Conservation (phyloP, 37 sponge, comb jelly and placozoan species). For the Chondrosia reniformis region DNA sequence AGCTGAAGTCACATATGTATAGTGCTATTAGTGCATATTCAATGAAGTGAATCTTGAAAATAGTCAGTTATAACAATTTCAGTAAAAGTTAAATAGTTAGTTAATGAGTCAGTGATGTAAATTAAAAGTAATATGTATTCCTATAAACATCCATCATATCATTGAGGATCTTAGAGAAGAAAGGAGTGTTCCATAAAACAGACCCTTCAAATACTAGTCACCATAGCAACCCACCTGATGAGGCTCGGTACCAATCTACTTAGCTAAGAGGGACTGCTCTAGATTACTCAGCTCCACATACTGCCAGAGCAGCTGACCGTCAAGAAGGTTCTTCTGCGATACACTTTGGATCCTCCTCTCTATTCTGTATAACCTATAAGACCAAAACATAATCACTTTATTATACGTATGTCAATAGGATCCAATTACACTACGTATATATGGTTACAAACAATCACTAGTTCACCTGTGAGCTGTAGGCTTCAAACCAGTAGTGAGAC, state of each 20-base stretch:
- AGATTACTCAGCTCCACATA: constrained; percentile 65
- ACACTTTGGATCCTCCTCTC: constrained; percentile 41
- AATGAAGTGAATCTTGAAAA: too few relatives aligned
- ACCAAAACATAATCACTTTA: too few relatives aligned
- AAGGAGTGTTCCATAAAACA: constrained; percentile 1
- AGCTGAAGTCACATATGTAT: too few relatives aligned
- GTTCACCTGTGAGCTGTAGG: too few relatives aligned
- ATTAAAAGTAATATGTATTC: constrained; percentile 69
- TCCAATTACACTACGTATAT: too few relatives aligned
- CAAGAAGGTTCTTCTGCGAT: constrained; percentile 81
- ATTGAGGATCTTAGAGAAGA: constrained; percentile 64
- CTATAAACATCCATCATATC: constrained; percentile 86
- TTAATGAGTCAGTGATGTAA: too few relatives aligned
- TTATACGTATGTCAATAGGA: too few relatives aligned
- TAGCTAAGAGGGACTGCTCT: constrained; percentile 89
- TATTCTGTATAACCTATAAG: constrained; percentile 50
- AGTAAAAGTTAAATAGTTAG: too few relatives aligned
- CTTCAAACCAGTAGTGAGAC: too few relatives aligned
- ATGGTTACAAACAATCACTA: too few relatives aligned
- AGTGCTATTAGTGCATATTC: too few relatives aligned
- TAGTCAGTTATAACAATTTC: too few relatives aligned
- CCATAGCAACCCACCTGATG: constrained; percentile 38
- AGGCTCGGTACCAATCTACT: constrained; percentile 87
- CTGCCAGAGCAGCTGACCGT: constrained; percentile 85
- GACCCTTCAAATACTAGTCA: neutral